Conservation (phyloP, 2,888 invertebrate genomes). For the Rapana venosa region DNA sequence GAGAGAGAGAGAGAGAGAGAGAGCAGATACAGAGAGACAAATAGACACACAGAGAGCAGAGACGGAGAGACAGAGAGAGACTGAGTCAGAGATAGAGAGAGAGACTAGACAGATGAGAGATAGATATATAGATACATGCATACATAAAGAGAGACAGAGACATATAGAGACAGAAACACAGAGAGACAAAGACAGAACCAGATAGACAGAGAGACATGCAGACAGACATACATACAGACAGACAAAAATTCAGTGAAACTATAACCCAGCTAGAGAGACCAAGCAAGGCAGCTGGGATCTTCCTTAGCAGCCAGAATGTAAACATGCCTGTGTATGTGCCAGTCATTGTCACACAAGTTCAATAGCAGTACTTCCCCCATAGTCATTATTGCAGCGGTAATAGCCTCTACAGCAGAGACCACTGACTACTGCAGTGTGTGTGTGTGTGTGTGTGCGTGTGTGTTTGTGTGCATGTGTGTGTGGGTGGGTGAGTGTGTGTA, state of each 20-base stretch:
- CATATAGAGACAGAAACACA: too few species aligned
- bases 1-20: too few species aligned
- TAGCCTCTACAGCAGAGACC: not conserved
- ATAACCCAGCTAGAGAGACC: not conserved
- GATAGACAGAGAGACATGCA: not conserved
- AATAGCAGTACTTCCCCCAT: not conserved
- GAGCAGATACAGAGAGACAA: too few species aligned
- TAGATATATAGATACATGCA: not conserved
- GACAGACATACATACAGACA: not conserved
- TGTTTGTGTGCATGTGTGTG: not conserved
- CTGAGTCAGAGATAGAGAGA: too few species aligned
- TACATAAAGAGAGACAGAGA: not conserved
- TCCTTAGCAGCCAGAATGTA: not conserved
- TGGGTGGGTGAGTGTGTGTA: not conserved
- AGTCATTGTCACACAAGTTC: not conserved
- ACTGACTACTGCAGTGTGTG: not conserved
- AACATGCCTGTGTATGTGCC: not conserved
- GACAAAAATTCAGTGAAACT: not conserved
- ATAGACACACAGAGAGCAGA: too few species aligned
- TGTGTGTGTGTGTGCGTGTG: not conserved
- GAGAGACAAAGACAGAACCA: too few species aligned
- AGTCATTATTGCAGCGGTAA: not conserved
- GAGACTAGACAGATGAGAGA: too few species aligned
- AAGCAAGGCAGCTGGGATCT: not conserved
- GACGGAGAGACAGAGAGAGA: too few species aligned